These are phyloP conservation scores for Trematomus loennbergii DNA, from an alignment of 2,113 vertebrate genomes.

Conservation along the genomic window DNA sequence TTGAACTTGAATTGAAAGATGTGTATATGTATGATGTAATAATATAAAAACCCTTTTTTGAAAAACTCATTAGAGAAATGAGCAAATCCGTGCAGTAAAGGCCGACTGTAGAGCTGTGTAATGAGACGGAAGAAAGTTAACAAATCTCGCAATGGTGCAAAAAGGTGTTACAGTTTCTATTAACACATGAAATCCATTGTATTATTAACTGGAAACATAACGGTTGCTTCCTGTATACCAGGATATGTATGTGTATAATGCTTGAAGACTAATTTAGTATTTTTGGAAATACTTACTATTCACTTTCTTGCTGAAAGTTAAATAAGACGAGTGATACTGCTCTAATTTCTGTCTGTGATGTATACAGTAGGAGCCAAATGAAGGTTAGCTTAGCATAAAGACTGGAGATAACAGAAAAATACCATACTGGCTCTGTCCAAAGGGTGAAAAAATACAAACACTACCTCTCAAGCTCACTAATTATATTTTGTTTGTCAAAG, in stretches of 20 bases:
- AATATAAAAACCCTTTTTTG: neutral
- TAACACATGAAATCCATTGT: neutral
- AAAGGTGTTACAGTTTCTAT: neutral
- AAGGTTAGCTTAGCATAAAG: neutral
- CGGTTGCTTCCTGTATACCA: neutral
- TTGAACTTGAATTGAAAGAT: slow-evolving; percentile 2
- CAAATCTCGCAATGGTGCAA: neutral
- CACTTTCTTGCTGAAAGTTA: neutral
- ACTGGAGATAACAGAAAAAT: neutral
- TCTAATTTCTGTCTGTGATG: neutral
- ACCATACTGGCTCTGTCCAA: neutral
- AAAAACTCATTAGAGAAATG: slow-evolving; percentile 8
- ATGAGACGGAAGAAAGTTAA: neutral
- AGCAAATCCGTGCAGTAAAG: neutral
- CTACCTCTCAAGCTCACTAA: neutral
- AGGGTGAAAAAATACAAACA: neutral
- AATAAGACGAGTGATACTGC: neutral
- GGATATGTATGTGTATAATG: neutral
- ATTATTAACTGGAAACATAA: neutral
- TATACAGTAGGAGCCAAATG: neutral
- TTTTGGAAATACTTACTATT: neutral
- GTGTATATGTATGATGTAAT: slow-evolving; percentile 4
- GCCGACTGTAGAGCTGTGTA: neutral
- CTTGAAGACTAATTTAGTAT: neutral
- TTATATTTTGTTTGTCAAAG: neutral